Conservation (phyloP, 2,797 vertebrate species). For the Thalassophryne amazonica region DNA sequence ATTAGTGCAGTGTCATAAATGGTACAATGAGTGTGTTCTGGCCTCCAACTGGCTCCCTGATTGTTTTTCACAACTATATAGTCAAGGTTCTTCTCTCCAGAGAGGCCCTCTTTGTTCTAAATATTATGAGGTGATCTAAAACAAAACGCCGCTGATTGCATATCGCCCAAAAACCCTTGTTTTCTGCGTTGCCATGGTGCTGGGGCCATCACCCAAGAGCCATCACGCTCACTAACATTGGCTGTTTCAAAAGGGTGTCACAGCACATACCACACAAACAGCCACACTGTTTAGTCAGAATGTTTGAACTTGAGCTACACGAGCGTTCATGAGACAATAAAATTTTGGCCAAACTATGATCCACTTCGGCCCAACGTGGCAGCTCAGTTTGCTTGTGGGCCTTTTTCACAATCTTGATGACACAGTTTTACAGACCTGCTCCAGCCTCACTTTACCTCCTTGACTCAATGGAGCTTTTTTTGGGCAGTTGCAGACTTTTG, state of each 20-base stretch:
- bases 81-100: neutral
- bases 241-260: slow-evolving; percentile 56
- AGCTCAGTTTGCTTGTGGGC: slow-evolving; percentile 51
- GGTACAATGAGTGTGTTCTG: slow-evolving; percentile 3
- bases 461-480: slow-evolving; percentile 39
- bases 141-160: slow-evolving; percentile 56
- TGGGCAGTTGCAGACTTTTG: slow-evolving; percentile 27
- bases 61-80: slow-evolving; percentile 1
- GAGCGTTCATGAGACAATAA: slow-evolving; percentile 41
- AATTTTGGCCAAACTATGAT: slow-evolving; percentile 50
- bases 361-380: slow-evolving; percentile 43
- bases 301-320: slow-evolving; percentile 41
- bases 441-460: slow-evolving; percentile 49
- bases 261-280: slow-evolving; percentile 40
- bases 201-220: slow-evolving; percentile 69
- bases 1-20: slow-evolving; percentile 11
- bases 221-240: slow-evolving; percentile 57
- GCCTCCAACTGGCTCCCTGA: slow-evolving; percentile 16
- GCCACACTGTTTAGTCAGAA: slow-evolving; percentile 52
- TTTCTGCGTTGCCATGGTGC: slow-evolving; percentile 73
- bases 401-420: slow-evolving; percentile 50
- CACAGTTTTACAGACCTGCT: slow-evolving; percentile 36
- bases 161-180: slow-evolving; percentile 58
- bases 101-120: slow-evolving; percentile 42
- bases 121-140: slow-evolving; percentile 59